Evolutionary conservation across 2,113 vertebrate species (phyloP), one percentile per base, ranked within the genome.

Genomic region (Protobothrops flavoviridis): DNA sequence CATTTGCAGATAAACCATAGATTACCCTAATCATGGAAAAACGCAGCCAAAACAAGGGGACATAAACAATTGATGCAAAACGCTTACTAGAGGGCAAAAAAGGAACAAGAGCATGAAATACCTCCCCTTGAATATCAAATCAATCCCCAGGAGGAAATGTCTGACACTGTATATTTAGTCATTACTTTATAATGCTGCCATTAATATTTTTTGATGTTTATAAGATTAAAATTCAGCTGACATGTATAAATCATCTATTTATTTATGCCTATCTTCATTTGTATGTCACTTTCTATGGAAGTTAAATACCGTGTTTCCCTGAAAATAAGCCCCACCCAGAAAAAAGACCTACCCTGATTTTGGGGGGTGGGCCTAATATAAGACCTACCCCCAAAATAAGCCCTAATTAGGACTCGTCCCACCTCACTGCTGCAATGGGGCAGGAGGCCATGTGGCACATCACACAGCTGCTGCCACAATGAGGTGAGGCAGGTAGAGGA

Each of bases 201-300:
- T 86, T 48, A 23, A 86, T 45, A 50, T 0, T 50, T 5, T 48
- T 86, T 50, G 85, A 48, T 23, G 39, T 93, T 87, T 33, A 55
- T 15, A 85, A 88, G 94, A 91, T 23, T 89, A 92, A 92, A 94
- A 89, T 93, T 20, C 57, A 53, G 33, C 21, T 57, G 5, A 56
- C 3, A 53, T 0, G 48, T 87, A 0, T 89, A 21, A 85, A 93
- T 93, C 93, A 48, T 21, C 48, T 93, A 92, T 59, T 88, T 95
- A 4, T 94, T 50, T 6, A 93, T 45, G 89, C 53, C 21, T 53
- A 88, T 89, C 53, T 56, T 81, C 88, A 89, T 8, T 85, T 94
- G 59, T 92, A 20, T 95, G 53, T 15, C 50, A 89, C 61, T 85
- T 96, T 93, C 69, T 61, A 0, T 69, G 20, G 15, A 57, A 87